These are phyloP conservation scores for Conomelus anceps DNA, from an alignment of 2,888 invertebrate genomes.

Conservation along the genomic window DNA sequence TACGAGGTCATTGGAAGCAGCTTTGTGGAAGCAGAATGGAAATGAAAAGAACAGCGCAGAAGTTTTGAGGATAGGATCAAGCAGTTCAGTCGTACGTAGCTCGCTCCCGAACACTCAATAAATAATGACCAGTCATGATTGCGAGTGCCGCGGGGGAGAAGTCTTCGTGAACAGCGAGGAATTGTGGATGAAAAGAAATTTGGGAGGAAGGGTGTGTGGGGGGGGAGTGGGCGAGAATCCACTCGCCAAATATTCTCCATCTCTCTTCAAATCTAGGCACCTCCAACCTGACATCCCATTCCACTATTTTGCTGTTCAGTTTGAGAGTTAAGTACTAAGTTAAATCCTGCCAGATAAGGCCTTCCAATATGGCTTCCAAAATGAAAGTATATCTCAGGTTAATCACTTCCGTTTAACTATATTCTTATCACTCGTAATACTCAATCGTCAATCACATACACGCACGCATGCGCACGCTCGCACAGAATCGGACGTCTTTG, in stretches of 20 bases:
- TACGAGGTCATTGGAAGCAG: background rate
- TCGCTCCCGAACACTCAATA: conserved; percentile 5
- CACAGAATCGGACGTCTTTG: background rate
- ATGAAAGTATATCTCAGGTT: conserved; percentile 2
- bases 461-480: background rate
- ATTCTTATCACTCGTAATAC: background rate
- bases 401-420: background rate
- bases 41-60: background rate
- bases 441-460: background rate
- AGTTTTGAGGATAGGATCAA: background rate
- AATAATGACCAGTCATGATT: conserved; percentile 8
- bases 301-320: background rate
- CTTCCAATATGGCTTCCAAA: conserved; percentile 5
- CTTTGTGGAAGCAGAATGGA: background rate
- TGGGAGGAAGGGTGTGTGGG: background rate
- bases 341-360: conserved; percentile 1
- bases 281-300: background rate
- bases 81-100: background rate
- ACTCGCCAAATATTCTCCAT: background rate
- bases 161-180: background rate
- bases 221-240: background rate
- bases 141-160: conserved; percentile 1
- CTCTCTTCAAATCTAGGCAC: background rate
- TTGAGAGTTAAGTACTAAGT: background rate
- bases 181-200: background rate